Percentiles rank a stretch among this genome's conserved stretches.
These are phyloP conservation scores for Chrysopilus asiliformis DNA, from an alignment of 2,888 invertebrate genomes.

Conservation along the genomic window DNA sequence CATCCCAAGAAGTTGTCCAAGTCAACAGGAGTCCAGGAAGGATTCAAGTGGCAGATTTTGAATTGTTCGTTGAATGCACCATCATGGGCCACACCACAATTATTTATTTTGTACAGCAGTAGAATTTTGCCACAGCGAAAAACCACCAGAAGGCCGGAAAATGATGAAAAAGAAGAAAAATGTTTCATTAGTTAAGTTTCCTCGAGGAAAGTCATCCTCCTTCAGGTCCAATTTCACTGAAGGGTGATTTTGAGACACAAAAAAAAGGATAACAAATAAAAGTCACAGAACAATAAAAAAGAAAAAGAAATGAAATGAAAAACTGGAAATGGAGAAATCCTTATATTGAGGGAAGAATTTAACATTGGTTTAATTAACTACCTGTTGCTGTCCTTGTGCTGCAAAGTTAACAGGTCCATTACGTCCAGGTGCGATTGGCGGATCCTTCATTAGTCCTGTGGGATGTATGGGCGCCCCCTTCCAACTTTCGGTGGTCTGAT, in stretches of 20 bases:
- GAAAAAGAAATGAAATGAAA: background rate
- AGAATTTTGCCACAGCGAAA: slow-evolving; percentile 1
- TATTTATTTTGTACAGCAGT: background rate
- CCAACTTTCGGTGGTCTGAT: slow-evolving; percentile 35
- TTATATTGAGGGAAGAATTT: background rate
- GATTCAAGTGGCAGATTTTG: too few relatives aligned
- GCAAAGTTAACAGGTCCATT: slow-evolving; percentile 35
- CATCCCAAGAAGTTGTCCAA: too few relatives aligned
- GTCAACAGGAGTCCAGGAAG: background rate
- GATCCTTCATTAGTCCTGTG: slow-evolving; percentile 48
- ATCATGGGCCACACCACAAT: background rate
- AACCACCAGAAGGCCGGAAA: too few relatives aligned
- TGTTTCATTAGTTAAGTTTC: too few relatives aligned
- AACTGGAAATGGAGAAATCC: background rate
- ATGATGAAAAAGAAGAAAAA: too few relatives aligned
- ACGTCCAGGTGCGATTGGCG: slow-evolving; percentile 38
- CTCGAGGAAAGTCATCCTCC: too few relatives aligned
- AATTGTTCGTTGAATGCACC: background rate
- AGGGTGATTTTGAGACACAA: too few relatives aligned
- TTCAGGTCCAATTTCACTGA: too few relatives aligned
- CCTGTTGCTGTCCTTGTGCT: slow-evolving; percentile 31
- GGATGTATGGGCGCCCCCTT: slow-evolving; percentile 32
- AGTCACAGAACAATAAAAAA: too few relatives aligned
- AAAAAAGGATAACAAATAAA: too few relatives aligned
- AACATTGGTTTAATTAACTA: slow-evolving; percentile 16